phyloP scores from a whole-genome alignment of 2,113 vertebrate genomes.

The Mus spicilegus region DNA sequence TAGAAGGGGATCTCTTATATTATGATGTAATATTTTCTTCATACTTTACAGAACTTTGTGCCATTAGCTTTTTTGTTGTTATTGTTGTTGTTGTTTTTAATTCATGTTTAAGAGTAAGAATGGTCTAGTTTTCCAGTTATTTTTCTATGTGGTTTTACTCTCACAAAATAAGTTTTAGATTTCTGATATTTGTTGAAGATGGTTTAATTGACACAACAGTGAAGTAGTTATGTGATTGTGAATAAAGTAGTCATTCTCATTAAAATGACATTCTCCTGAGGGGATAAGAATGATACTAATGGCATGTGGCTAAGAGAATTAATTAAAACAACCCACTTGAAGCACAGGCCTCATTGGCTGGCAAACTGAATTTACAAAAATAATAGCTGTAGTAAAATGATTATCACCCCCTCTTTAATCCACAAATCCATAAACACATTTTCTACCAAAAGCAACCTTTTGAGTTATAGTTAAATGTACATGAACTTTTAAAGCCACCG shows the following conservation, averaged over 20 bases:
- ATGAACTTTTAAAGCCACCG: not conserved
- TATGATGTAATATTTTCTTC: not conserved
- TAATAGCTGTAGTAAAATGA: not conserved
- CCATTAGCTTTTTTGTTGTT: not conserved
- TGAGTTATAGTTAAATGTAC: not conserved
- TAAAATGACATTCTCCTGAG: not conserved
- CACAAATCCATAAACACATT: not conserved
- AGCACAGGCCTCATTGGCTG: not conserved
- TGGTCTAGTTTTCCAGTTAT: not conserved
- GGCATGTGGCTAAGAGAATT: not conserved
- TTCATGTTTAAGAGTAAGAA: not conserved
- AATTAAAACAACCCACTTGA: slow-evolving; percentile 1
- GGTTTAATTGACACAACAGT: not conserved
- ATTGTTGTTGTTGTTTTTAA: not conserved
- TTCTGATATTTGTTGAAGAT: slow-evolving; percentile 40
- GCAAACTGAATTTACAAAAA: not conserved
- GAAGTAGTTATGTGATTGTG: not conserved
- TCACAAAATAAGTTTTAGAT: not conserved
- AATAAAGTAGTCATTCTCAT: slow-evolving; percentile 18
- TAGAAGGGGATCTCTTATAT: slow-evolving; percentile 4
- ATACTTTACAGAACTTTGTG: not conserved
- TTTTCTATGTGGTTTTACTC: not conserved
- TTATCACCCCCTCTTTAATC: not conserved
- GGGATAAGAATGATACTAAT: not conserved
- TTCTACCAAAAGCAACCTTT: slow-evolving; percentile 26